These are phyloP conservation scores for Nannospalax galili DNA, from an alignment of 2,113 vertebrate genomes.

Conservation along the genomic window DNA sequence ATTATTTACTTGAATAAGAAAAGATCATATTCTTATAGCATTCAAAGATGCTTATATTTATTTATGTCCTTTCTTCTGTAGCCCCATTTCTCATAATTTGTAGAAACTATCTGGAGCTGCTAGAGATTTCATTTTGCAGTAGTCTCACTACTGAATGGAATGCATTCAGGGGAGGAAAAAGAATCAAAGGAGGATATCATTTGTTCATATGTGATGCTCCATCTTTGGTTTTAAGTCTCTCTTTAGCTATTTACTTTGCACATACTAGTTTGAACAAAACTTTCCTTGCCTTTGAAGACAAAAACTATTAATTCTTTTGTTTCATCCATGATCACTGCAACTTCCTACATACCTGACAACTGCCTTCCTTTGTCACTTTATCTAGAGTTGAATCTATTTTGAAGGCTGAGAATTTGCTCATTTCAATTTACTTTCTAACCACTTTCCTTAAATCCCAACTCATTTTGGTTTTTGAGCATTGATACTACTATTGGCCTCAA, in stretches of 20 bases:
- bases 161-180: too few species aligned
- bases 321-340: not conserved
- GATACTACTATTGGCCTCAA: not conserved
- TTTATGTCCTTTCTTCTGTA: not conserved
- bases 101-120: slow-evolving; percentile 10
- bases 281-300: not conserved
- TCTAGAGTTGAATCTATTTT: slow-evolving; percentile 5
- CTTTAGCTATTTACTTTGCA: too few species aligned
- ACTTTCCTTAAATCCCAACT: slow-evolving; percentile 15
- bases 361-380: not conserved
- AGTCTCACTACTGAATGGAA: too few species aligned
- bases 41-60: slow-evolving; percentile 13
- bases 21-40: slow-evolving; percentile 13
- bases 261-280: not conserved
- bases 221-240: too few species aligned
- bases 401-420: not conserved
- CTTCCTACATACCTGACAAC: not conserved
- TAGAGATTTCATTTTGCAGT: too few species aligned
- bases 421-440: not conserved
- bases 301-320: not conserved
- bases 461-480: slow-evolving; percentile 41
- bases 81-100: slow-evolving; percentile 8
- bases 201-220: too few species aligned
- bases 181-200: too few species aligned
- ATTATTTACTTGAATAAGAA: slow-evolving; percentile 21